Percentiles rank a stretch among this genome's conserved stretches.
Conservation (phyloP, 2,888 invertebrate genomes). For the Limnephilus auricula region DNA sequence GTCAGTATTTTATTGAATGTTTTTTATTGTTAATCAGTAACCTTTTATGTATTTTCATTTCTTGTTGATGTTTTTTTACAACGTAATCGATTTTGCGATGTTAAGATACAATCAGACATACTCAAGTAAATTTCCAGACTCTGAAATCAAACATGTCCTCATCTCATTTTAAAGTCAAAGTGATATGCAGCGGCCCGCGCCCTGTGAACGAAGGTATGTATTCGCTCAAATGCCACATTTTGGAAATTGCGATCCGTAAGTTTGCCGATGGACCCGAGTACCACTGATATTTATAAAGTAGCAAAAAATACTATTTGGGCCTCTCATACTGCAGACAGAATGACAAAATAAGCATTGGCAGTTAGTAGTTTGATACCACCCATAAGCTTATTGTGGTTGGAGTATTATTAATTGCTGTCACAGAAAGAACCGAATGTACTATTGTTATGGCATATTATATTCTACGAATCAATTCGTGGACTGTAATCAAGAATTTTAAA, state of each 20-base stretch:
- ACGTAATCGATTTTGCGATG: not conserved
- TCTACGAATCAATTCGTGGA: too few species aligned
- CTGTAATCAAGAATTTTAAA: too few species aligned
- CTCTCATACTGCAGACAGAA: not conserved
- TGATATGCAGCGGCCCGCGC: slow-evolving; percentile 7
- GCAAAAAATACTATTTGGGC: not conserved
- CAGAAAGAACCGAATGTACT: too few species aligned
- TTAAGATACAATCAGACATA: not conserved
- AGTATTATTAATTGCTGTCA: too few species aligned
- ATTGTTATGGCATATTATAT: too few species aligned
- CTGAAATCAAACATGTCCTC: slow-evolving; percentile 23
- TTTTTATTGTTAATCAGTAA: not conserved
- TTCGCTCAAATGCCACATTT: not conserved
- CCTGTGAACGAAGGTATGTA: slow-evolving; percentile 20
- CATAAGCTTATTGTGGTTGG: too few species aligned
- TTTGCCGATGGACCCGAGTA: not conserved
- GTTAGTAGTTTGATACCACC: not conserved
- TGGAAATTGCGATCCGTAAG: not conserved
- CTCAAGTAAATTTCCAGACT: not conserved
- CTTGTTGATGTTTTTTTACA: not conserved
- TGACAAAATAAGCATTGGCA: not conserved
- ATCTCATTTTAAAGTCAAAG: slow-evolving; percentile 47
- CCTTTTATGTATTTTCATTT: not conserved
- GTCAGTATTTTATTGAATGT: too few species aligned
- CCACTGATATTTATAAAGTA: not conserved